Conservation (phyloP, 2,888 invertebrate genomes). For the Molorchus minor region DNA sequence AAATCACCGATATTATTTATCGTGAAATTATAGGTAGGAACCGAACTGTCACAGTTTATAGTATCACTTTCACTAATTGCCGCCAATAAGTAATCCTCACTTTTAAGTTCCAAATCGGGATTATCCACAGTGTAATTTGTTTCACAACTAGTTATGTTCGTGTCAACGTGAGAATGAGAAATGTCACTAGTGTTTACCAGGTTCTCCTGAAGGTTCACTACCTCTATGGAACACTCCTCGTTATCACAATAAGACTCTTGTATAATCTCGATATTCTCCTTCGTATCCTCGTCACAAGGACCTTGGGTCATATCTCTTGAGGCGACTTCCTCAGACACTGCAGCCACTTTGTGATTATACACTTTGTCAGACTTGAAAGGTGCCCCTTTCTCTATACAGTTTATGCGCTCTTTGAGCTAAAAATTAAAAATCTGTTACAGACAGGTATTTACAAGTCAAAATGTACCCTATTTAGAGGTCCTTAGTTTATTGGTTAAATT, state of each 20-base stretch:
- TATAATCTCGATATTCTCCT: slow-evolving; percentile 45
- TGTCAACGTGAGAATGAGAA: slow-evolving; percentile 50
- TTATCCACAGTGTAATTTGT: slow-evolving; percentile 31
- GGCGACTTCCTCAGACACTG: slow-evolving; percentile 30
- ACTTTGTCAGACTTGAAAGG: slow-evolving; percentile 45
- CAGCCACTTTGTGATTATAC: slow-evolving; percentile 34
- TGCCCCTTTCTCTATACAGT: slow-evolving; percentile 73
- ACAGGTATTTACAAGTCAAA: not conserved
- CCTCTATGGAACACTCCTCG: slow-evolving; percentile 42
- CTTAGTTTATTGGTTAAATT: not conserved
- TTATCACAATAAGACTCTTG: slow-evolving; percentile 37
- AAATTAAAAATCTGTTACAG: slow-evolving; percentile 27
- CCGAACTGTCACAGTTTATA: slow-evolving; percentile 37
- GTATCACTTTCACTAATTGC: slow-evolving; percentile 46
- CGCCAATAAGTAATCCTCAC: slow-evolving; percentile 37
- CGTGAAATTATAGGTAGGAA: slow-evolving; percentile 49
- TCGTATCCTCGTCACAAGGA: slow-evolving; percentile 55
- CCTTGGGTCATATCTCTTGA: slow-evolving; percentile 60
- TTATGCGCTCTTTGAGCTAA: slow-evolving; percentile 66
- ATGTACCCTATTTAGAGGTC: not conserved
- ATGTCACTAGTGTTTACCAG: slow-evolving; percentile 43
- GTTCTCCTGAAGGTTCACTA: slow-evolving; percentile 38
- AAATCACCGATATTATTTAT: slow-evolving; percentile 51
- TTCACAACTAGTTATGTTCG: slow-evolving; percentile 34
- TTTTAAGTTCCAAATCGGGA: slow-evolving; percentile 38